phyloP scores from a whole-genome alignment of 1,140 invertebrate genomes.

The Piezodorus guildinii region DNA sequence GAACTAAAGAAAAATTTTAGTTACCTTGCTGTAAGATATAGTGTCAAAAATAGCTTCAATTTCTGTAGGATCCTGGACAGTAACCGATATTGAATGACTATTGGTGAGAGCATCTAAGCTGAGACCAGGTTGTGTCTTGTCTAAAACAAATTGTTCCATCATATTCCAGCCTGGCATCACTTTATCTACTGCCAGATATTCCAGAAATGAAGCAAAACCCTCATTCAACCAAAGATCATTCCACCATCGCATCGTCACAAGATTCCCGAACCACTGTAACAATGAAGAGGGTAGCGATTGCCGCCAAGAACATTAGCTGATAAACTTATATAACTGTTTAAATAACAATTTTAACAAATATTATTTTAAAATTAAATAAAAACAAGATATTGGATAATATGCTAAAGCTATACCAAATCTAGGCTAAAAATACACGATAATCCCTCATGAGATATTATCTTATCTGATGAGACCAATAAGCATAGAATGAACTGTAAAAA shows the following conservation, averaged over 20 bases:
- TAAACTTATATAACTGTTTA: too few relatives aligned
- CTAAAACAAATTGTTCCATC: constrained; percentile 48
- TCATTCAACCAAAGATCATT: constrained; percentile 82
- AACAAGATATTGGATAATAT: too few relatives aligned
- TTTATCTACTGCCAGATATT: constrained; percentile 56
- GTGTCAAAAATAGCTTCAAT: constrained; percentile 80
- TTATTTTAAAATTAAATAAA: too few relatives aligned
- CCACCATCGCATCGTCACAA: constrained; percentile 80
- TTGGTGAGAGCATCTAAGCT: constrained; percentile 59
- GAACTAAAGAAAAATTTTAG: background rate
- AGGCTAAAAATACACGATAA: too few relatives aligned
- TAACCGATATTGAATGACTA: constrained; percentile 72
- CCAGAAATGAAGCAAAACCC: constrained; percentile 72
- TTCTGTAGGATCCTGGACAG: constrained; percentile 65
- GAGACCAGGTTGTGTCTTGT: constrained; percentile 57
- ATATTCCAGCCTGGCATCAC: constrained; percentile 45
- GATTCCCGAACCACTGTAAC: constrained; percentile 74
- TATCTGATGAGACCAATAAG: too few relatives aligned
- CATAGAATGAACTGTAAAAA: too few relatives aligned
- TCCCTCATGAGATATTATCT: too few relatives aligned
- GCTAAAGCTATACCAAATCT: too few relatives aligned
- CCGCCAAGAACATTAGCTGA: background rate
- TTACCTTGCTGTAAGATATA: constrained; percentile 75
- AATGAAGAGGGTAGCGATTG: constrained; percentile 24
- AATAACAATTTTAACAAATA: too few relatives aligned